Evolutionary conservation across 1,140 invertebrate genomes (phyloP).

Genomic region (Trichogramma pretiosum): DNA sequence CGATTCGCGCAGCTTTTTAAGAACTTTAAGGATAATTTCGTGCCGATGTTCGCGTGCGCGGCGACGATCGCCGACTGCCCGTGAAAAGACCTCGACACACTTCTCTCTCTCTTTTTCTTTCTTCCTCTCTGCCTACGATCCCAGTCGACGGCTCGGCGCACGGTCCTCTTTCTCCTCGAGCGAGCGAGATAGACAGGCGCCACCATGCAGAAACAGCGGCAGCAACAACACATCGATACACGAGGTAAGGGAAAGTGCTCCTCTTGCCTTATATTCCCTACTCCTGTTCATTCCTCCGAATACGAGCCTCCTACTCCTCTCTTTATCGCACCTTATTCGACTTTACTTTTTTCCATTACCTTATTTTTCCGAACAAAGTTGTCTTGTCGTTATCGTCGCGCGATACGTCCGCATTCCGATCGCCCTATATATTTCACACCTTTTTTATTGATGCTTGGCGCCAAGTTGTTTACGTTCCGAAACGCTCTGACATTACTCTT

Average conservation of each 20-base stretch:
- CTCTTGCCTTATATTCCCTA: no score
- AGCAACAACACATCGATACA: no score
- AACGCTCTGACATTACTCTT: no score
- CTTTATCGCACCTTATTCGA: no score
- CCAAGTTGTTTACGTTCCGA: no score
- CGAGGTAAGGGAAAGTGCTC: conserved; percentile 43
- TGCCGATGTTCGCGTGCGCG: conserved; percentile 29
- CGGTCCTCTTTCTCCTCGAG: conserved; percentile 16
- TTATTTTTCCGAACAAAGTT: no score
- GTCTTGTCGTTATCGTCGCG: no score
- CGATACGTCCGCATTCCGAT: not conserved
- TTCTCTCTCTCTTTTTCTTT: conserved; percentile 29
- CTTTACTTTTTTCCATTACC: conserved; percentile 2
- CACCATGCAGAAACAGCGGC: no score
- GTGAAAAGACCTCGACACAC: conserved; percentile 49
- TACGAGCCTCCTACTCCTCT: not conserved
- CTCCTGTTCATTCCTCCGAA: conserved; percentile 14
- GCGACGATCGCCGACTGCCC: conserved; percentile 39
- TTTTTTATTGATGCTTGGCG: no score
- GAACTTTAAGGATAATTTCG: no score
- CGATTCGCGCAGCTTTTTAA: not conserved
- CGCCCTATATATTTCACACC: conserved; percentile 3
- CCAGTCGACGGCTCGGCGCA: no score
- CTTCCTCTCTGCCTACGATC: conserved; percentile 36
- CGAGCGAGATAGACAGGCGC: conserved; percentile 13